These are phyloP conservation scores for Folsomia manolachei DNA, from an alignment of 2,888 invertebrate genomes.

Conservation along the genomic window DNA sequence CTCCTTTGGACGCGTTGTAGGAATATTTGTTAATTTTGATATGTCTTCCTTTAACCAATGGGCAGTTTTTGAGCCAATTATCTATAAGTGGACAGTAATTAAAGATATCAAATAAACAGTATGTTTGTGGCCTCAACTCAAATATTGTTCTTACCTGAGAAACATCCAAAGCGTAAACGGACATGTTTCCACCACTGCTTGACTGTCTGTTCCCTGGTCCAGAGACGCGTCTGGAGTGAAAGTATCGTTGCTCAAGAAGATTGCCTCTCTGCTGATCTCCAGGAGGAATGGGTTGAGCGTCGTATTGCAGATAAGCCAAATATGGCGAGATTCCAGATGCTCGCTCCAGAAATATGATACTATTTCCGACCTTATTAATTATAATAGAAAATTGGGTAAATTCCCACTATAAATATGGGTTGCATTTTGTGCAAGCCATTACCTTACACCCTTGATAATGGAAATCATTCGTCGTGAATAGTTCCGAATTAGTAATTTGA, in stretches of 20 bases:
- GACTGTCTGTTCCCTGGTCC: constrained; percentile 31
- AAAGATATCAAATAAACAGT: neutral
- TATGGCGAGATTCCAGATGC: constrained; percentile 48
- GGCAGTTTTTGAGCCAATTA: constrained; percentile 12
- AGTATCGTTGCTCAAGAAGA: constrained; percentile 36
- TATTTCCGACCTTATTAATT: constrained; percentile 39
- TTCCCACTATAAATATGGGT: no score
- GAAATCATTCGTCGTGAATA: constrained; percentile 43
- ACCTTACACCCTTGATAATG: constrained; percentile 49
- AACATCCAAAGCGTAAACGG: constrained; percentile 47
- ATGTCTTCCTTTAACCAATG: constrained; percentile 57
- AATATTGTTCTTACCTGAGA: constrained; percentile 36
- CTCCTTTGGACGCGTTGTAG: constrained; percentile 76
- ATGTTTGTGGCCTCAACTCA: neutral
- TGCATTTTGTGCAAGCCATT: constrained; percentile 4
- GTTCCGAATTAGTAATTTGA: constrained; percentile 25
- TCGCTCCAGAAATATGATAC: constrained; percentile 45
- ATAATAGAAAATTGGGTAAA: no score
- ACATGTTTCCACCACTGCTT: constrained; percentile 40
- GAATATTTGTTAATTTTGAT: constrained; percentile 56
- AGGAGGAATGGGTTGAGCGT: constrained; percentile 27
- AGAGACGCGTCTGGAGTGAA: constrained; percentile 44
- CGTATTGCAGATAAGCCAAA: constrained; percentile 48
- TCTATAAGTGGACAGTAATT: neutral
- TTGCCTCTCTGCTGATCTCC: constrained; percentile 40